Conservation (phyloP, 2,888 invertebrate genomes). For the Ethmia dodecea region DNA sequence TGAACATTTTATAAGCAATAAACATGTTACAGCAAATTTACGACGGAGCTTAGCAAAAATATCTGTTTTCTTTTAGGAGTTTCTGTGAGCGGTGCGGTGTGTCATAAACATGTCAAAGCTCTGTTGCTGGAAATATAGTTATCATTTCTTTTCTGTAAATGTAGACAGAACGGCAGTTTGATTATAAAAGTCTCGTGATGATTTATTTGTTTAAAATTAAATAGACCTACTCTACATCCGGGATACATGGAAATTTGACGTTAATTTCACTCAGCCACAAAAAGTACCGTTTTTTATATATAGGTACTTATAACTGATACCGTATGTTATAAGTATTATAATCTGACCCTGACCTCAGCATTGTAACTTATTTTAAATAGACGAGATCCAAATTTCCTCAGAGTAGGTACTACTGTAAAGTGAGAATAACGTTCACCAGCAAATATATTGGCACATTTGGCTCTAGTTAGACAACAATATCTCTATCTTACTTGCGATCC, state of each 20-base stretch:
- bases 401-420: too few species aligned
- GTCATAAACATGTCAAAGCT: conserved; percentile 35
- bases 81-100: conserved; percentile 23
- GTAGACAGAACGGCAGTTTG: conserved; percentile 23
- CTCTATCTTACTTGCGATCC: conserved; percentile 34
- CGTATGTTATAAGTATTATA: too few species aligned
- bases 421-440: too few species aligned
- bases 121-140: conserved; percentile 19
- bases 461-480: conserved; percentile 34
- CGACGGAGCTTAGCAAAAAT: conserved; percentile 28
- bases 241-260: too few species aligned
- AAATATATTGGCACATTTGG: conserved; percentile 49
- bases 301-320: too few species aligned
- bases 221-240: too few species aligned
- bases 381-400: too few species aligned
- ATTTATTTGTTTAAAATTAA: too few species aligned
- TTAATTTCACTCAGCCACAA: too few species aligned
- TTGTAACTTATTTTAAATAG: too few species aligned
- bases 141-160: conserved; percentile 27
- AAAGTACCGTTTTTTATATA: too few species aligned
- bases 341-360: too few species aligned
- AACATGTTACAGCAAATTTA: conserved; percentile 31
- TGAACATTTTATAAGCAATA: conserved; percentile 11
- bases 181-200: conserved; percentile 27
- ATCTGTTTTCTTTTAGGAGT: conserved; percentile 31